Base-by-base conservation (phyloP, 2,797 vertebrate genomes). In the Eutrigla gurnardus region DNA sequence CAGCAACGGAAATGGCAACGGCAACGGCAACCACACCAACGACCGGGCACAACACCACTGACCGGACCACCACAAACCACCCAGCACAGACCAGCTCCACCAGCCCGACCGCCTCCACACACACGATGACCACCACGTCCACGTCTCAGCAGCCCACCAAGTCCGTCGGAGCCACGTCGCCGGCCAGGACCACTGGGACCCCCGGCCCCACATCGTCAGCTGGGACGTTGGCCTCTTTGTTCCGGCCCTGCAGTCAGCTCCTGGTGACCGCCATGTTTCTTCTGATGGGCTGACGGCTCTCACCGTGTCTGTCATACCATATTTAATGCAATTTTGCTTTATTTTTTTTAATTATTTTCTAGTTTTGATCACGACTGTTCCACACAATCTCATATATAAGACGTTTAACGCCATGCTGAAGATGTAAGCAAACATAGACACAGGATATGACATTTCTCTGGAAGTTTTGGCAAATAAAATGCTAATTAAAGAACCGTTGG, bases 191-290 rank as follows among this genome's bases (percentile, higher is more conserved):
- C 1, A 0, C 0, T 10, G 14, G 1, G 6, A 39, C 36, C 6
- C 47, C 0, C 9, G 0, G 3, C 18, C 0, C 7, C 0, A 0
- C 11, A 1, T 9, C 47, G 17, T 3, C 43, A 6, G 1, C 64
- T 3, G 54, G 36, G 0, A 45, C 75, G 0, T 63, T 76, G 2
- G 60, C 33, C 3, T 42, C 70, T 47, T n/a, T 70, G 62, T 63
- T 61, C 1, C 11, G 35, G 36, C 33, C 68, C 70, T 65, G 7
- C 72, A 45, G 63, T 50, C 81, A 47, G 0, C 13, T 90, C 5
- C 54, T 92, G 72, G 14, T 86, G 33, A 12, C 74, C 0, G 55
- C 35, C 11, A 6, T 80, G 12, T 42, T 65, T 6, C 6, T 77
- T 7, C 58, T 90, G 1, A 33, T 84, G 9, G 17, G 4, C 54